Base-by-base conservation (phyloP, 2,797 vertebrate species). In the Carduelis carduelis region DNA sequence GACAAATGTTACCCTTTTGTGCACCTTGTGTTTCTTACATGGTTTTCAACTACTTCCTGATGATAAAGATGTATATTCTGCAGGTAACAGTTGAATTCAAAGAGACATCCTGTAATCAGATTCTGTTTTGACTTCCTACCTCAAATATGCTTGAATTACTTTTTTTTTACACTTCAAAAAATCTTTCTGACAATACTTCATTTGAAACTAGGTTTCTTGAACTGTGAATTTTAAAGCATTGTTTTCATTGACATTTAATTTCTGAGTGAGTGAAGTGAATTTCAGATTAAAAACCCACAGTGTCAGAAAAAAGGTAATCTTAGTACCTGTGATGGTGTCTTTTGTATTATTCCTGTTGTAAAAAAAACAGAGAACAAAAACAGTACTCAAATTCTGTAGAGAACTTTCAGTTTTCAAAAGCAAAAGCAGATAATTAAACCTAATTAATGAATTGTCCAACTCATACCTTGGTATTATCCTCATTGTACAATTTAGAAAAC, bases 181-280 rank as follows among this genome's bases (percentile, higher is more conserved):
- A 59, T 4, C 23, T 92, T 95, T 89, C 75, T 66, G 64, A 60
- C 56, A 60, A 64, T 65, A n/a, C 5, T 83, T 93, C 6, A 60
- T 76, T 82, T 84, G 69, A 83, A 83, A 76, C 64, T 60, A 78
- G 37, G 16, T n/a, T 90, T 79, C 57, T 47, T 72, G 53, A 89
- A 76, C 83, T 68, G 59, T 80, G 12, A 94, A 80, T 90, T 93
- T 95, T 64, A 83, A 96, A 56, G 39, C 34, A 32, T 21, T 79
- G 64, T 61, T 94, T 93, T 84, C 23, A 24, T 3, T 89, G 64
- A 55, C 18, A 65, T 75, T 94, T 88, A 59, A 44, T 95, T 93
- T 92, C 60, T 85, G 49, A n/a, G n/a, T 79, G 41, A 65, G 46
- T 72, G 47, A 53, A 71, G 7, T 49, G 15, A 49, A 37, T 87